A percentile compares a stretch with the other conserved stretches of the same genome.
These are phyloP conservation scores for Drosophila auraria DNA, from an alignment of 1,140 invertebrate species.

Conservation along the genomic window DNA sequence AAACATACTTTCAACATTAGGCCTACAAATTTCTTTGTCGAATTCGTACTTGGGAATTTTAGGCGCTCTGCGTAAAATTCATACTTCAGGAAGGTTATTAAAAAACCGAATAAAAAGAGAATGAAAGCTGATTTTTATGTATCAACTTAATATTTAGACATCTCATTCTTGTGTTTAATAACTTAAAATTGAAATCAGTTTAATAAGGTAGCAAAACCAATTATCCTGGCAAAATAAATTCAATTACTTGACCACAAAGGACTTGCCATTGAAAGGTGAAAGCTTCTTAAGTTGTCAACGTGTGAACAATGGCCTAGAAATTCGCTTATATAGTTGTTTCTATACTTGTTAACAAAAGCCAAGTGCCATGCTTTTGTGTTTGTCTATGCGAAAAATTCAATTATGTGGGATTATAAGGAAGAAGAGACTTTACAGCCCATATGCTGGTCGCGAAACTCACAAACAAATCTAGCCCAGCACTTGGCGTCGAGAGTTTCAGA, in stretches of 20 bases:
- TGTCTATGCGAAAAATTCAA: slow-evolving; percentile 11
- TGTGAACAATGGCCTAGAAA: slow-evolving; percentile 2
- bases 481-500: slow-evolving; percentile 18
- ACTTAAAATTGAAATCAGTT: background rate
- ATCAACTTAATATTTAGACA: background rate
- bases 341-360: slow-evolving; percentile 8
- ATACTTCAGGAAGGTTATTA: too few relatives aligned
- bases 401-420: slow-evolving; percentile 8
- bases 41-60: too few relatives aligned
- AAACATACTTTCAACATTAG: too few relatives aligned
- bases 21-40: background rate
- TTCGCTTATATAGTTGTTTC: background rate
- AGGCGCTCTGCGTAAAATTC: background rate
- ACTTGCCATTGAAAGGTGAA: slow-evolving; percentile 5
- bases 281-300: slow-evolving; percentile 3
- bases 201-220: slow-evolving; percentile 7
- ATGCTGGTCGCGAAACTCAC: slow-evolving; percentile 10
- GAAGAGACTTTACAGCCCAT: background rate
- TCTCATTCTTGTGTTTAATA: background rate
- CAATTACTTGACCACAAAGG: slow-evolving; percentile 23
- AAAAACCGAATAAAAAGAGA: too few relatives aligned
- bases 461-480: slow-evolving; percentile 34
- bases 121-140: too few relatives aligned
- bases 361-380: background rate
- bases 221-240: slow-evolving; percentile 25